These are phyloP conservation scores for Camponotus vicinus DNA, from an alignment of 1,140 invertebrate genomes.

Conservation along the genomic window DNA sequence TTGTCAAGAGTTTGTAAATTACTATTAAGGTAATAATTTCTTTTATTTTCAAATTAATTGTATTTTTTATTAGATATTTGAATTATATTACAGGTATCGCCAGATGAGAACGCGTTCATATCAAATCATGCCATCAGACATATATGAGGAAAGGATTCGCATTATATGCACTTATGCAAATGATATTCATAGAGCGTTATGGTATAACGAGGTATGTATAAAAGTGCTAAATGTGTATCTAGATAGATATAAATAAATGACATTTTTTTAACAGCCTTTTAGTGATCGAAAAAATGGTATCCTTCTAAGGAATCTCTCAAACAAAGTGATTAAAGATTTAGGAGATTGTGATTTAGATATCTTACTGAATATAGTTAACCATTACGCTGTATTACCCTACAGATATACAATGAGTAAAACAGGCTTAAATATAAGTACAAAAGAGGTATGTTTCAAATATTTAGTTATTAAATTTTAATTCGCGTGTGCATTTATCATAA, in stretches of 20 bases:
- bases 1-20: slow-evolving; percentile 79
- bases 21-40: slow-evolving; percentile 72
- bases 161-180: slow-evolving; percentile 68
- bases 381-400: slow-evolving; percentile 77
- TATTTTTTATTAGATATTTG: slow-evolving; percentile 18
- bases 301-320: slow-evolving; percentile 68
- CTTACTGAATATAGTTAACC: slow-evolving; percentile 75
- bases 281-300: slow-evolving; percentile 32
- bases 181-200: slow-evolving; percentile 74
- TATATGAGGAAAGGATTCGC: slow-evolving; percentile 53
- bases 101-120: slow-evolving; percentile 52
- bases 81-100: slow-evolving; percentile 65
- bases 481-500: neutral
- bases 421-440: slow-evolving; percentile 71
- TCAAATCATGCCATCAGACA: slow-evolving; percentile 21
- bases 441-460: slow-evolving; percentile 59
- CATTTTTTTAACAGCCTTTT: slow-evolving; percentile 60
- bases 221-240: neutral
- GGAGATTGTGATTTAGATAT: slow-evolving; percentile 61
- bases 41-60: slow-evolving; percentile 25
- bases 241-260: neutral
- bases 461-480: slow-evolving; percentile 13
- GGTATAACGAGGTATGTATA: slow-evolving; percentile 71
- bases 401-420: slow-evolving; percentile 65
- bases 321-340: slow-evolving; percentile 60